These are phyloP conservation scores for Anoplolepis gracilipes DNA, from an alignment of 1,140 invertebrate species.

Conservation along the genomic window DNA sequence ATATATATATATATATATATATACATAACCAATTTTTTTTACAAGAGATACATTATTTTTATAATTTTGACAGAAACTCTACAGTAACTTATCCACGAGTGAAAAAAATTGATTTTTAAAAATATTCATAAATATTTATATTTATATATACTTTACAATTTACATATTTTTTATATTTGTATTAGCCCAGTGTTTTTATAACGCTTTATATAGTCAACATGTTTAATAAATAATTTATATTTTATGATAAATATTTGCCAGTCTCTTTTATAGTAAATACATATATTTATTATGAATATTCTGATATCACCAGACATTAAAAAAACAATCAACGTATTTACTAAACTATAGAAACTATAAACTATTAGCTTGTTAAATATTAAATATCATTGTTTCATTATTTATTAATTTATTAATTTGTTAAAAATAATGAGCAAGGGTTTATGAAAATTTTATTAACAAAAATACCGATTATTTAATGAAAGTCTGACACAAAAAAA, in stretches of 20 bases:
- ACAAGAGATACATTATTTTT: not conserved
- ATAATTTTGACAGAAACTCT: not conserved
- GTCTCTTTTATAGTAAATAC: not conserved
- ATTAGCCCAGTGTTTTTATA: not conserved
- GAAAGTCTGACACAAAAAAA: not conserved
- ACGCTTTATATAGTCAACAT: not conserved
- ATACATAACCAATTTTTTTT: not conserved
- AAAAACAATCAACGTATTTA: conserved; percentile 7
- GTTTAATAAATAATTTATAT: not conserved
- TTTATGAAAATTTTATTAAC: not conserved
- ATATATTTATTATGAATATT: not conserved
- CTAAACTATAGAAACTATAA: too few species aligned
- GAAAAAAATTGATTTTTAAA: not conserved
- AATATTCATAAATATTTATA: not conserved
- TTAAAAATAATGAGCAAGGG: not conserved
- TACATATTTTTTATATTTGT: not conserved
- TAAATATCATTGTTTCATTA: not conserved
- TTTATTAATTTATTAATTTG: not conserved
- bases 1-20: too few species aligned
- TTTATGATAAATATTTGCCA: not conserved
- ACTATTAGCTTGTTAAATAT: not conserved
- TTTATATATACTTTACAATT: conserved; percentile 10
- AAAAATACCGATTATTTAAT: not conserved
- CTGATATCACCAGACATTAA: not conserved
- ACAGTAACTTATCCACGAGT: not conserved